Evolutionary conservation across 2,113 vertebrate species (phyloP).

Genomic region (Pteropus alecto): DNA sequence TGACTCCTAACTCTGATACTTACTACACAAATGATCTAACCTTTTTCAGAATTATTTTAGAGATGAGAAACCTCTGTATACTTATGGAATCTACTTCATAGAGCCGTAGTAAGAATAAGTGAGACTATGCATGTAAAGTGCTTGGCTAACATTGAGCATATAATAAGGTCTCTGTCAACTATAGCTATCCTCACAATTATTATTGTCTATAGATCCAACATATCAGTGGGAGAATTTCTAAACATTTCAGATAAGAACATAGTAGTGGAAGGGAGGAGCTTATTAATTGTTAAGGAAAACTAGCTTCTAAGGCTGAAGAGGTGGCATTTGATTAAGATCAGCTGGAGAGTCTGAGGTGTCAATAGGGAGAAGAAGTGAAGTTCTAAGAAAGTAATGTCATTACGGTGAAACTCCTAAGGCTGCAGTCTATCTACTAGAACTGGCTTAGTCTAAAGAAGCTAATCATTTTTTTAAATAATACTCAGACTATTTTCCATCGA

Average conservation of each 20-base stretch:
- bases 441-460: background rate
- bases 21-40: background rate
- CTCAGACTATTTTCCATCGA: background rate
- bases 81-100: background rate
- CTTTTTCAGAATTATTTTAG: background rate
- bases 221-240: background rate
- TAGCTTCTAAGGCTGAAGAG: background rate
- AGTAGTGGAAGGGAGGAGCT: background rate
- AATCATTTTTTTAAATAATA: background rate
- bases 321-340: background rate
- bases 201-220: background rate
- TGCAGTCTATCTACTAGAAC: background rate
- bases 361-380: background rate
- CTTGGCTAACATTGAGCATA: background rate
- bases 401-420: background rate
- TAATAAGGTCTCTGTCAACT: background rate
- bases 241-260: background rate
- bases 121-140: background rate
- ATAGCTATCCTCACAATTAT: background rate
- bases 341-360: background rate
- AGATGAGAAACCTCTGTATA: background rate
- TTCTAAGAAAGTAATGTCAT: background rate
- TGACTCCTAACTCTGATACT: background rate
- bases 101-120: background rate
- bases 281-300: background rate